phyloP scores from a whole-genome alignment of 1,140 invertebrate species.

The Drosophila obscura region DNA sequence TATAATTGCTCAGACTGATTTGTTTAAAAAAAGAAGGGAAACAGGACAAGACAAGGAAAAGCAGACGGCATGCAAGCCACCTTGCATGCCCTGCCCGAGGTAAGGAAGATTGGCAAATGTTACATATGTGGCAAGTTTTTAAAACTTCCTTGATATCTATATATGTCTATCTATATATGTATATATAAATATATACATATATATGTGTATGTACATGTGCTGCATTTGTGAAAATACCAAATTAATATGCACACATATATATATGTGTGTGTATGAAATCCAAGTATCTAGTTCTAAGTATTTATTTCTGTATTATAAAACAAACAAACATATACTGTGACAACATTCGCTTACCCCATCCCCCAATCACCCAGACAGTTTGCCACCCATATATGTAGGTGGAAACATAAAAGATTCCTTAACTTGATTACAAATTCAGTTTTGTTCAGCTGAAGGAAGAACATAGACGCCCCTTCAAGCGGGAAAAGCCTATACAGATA shows the following conservation, averaged over 20 bases:
- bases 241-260: conserved; percentile 8
- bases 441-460: not conserved
- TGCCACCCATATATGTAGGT: conserved; percentile 9
- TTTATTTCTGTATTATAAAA: conserved; percentile 48
- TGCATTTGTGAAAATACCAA: conserved; percentile 37
- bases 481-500: conserved; percentile 3
- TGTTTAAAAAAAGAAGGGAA: conserved; percentile 34
- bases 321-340: conserved; percentile 32
- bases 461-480: not conserved
- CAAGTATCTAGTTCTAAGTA: conserved; percentile 52
- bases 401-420: conserved; percentile 28
- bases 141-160: conserved; percentile 58
- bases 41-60: conserved; percentile 1
- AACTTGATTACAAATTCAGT: conserved; percentile 26
- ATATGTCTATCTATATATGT: conserved; percentile 18
- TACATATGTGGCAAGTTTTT: conserved; percentile 53
- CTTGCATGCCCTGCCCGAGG: conserved; percentile 1
- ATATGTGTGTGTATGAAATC: conserved; percentile 12
- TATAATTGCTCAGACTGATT: conserved; percentile 81
- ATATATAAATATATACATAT: conserved; percentile 16
- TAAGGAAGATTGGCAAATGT: conserved; percentile 9
- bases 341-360: conserved; percentile 33
- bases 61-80: not conserved
- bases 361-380: conserved; percentile 43
- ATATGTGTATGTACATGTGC: too few species aligned